Conservation (phyloP, 2,888 invertebrate genomes). For the Bombyx huttoni region DNA sequence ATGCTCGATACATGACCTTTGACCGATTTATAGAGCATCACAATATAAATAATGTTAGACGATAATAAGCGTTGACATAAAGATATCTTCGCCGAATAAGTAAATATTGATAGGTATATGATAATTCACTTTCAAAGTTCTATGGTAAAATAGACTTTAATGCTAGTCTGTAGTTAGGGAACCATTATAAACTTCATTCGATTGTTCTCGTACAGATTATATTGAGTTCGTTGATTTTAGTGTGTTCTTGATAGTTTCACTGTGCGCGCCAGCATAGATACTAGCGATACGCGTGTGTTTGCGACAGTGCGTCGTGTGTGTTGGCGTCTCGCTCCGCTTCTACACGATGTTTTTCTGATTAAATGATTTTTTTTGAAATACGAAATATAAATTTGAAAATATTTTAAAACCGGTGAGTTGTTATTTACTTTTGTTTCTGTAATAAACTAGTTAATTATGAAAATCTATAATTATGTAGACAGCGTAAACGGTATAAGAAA, state of each 20-base stretch:
- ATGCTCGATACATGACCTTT: constrained; percentile 11
- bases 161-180: constrained; percentile 28
- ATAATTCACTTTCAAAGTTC: constrained; percentile 29
- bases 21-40: constrained; percentile 11
- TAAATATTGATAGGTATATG: constrained; percentile 33
- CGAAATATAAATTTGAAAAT: not conserved
- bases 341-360: constrained; percentile 29
- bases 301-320: constrained; percentile 43
- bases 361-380: not conserved
- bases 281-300: constrained; percentile 27
- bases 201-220: not conserved
- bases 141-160: constrained; percentile 16
- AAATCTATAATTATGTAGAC: no score
- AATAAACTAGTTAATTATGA: not conserved
- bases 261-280: constrained; percentile 17
- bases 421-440: not conserved
- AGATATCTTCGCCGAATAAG: constrained; percentile 17
- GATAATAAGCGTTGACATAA: constrained; percentile 22
- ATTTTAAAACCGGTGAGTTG: not conserved
- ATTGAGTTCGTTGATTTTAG: constrained; percentile 7
- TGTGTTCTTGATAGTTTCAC: constrained; percentile 7
- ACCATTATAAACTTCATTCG: constrained; percentile 21
- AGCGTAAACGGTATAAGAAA: no score
- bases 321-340: constrained; percentile 32
- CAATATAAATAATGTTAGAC: constrained; percentile 14